Conservation (phyloP, 2,888 invertebrate genomes). For the Onthophagus sagittarius region DNA sequence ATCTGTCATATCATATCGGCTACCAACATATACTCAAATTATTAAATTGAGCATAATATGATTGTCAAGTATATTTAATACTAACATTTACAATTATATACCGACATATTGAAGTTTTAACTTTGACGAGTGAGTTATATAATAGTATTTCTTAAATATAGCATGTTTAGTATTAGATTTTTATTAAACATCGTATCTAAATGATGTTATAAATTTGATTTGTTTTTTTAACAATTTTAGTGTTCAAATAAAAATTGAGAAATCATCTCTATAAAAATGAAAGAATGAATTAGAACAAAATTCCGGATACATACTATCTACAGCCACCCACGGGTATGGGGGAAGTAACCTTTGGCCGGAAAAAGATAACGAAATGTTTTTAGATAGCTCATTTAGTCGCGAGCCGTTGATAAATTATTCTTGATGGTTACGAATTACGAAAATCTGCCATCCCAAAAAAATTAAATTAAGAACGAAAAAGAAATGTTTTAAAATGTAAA, state of each 20-base stretch:
- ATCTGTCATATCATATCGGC: no score
- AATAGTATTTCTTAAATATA: no score
- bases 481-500: not conserved
- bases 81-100: no score
- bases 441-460: conserved; percentile 11
- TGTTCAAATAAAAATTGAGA: not conserved
- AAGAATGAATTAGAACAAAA: conserved; percentile 22
- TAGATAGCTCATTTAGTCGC: conserved; percentile 23
- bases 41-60: no score
- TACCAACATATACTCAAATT: no score
- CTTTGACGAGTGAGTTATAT: no score
- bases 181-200: no score
- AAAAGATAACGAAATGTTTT: conserved; percentile 36
- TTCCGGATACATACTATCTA: conserved; percentile 37
- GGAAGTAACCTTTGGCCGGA: conserved; percentile 42
- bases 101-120: no score
- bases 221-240: no score
- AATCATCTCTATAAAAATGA: not conserved
- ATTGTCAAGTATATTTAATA: no score
- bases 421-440: not conserved
- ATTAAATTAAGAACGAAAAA: conserved; percentile 6
- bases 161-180: no score
- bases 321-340: conserved; percentile 34
- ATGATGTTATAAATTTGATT: no score
- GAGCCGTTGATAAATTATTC: not conserved